Evolutionary conservation across 2,113 vertebrate genomes (phyloP), one percentile per base, ranked within the genome.

Genomic region (Pungitius pungitius): DNA sequence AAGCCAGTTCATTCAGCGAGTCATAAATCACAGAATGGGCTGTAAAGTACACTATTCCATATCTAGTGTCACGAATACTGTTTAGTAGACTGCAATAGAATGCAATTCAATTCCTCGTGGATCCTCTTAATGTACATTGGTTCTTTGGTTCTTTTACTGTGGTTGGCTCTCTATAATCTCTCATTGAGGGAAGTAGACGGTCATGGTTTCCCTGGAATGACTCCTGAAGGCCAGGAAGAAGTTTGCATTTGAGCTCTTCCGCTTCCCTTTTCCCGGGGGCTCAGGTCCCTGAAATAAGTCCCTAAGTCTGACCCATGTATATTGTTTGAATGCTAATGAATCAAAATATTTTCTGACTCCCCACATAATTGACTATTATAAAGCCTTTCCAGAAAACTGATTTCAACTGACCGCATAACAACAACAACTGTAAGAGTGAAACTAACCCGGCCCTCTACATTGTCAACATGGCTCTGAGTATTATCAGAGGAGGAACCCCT

Each of bases 401-500:
- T 43, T 6, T 42, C 2, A 55, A 63, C 55, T 54, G 20, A 54
- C 3, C 12, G 67, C 43, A 4, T n/a, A n/a, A n/a, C 51, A 39
- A 43, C 13, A 6, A 26, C 18, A 17, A 22, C 40, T 24, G 12
- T 6, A 49, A 65, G 56, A 45, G 26, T 37, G n/a, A 70, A 35
- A 73, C 8, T 13, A 18, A 20, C 37, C 30, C 10, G 49, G 10
- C 47, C 51, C 27, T 42, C 8, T 27, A n/a, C 63, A 40, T 20
- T 27, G 35, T 10, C n/a, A 39, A 52, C 7, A 42, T 11, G 33
- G 20, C 20, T 55, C 54, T 27, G 13, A 20, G 61, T 42, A 62
- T 73, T 12, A 24, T 57, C 33, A 72, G 22, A 56, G 42, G 26
- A 62, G 14, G 14, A 54, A 63, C 27, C 24, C 37, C 26, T 45